Conservation (phyloP, 1,140 invertebrate species). For the Trichogramma pretiosum region DNA sequence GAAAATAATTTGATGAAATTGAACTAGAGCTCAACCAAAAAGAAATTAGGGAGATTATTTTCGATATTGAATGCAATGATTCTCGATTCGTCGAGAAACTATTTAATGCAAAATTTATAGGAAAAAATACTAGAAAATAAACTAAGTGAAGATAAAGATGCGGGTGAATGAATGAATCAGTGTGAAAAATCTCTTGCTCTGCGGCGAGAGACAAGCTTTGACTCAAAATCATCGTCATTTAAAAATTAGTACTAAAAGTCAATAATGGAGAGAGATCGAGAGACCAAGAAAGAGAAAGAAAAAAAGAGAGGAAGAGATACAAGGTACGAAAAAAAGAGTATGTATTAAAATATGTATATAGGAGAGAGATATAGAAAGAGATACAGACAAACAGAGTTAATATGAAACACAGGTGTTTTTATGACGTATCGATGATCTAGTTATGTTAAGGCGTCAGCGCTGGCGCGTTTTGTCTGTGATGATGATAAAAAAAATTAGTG, state of each 20-base stretch:
- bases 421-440: slow-evolving; percentile 7
- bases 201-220: too few species aligned
- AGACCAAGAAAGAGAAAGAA: slow-evolving; percentile 2
- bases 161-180: too few species aligned
- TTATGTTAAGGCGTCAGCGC: slow-evolving; percentile 6
- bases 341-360: background rate
- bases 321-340: background rate
- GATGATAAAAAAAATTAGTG: slow-evolving; percentile 17
- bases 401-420: slow-evolving; percentile 12
- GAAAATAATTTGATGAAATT: too few species aligned
- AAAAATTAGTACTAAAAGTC: too few species aligned
- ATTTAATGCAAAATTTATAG: background rate
- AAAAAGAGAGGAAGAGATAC: background rate
- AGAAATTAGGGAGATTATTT: slow-evolving; percentile 5
- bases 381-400: slow-evolving; percentile 18
- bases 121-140: too few species aligned
- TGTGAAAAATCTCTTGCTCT: too few species aligned
- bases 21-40: slow-evolving; percentile 12
- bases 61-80: background rate
- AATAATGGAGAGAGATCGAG: too few species aligned
- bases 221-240: too few species aligned
- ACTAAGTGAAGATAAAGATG: too few species aligned
- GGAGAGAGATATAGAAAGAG: slow-evolving; percentile 1
- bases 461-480: slow-evolving; percentile 17
- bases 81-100: slow-evolving; percentile 15